Percentiles rank a stretch among this genome's conserved stretches.
Conservation (phyloP, 2,888 invertebrate genomes). For the Drosophila tripunctata region DNA sequence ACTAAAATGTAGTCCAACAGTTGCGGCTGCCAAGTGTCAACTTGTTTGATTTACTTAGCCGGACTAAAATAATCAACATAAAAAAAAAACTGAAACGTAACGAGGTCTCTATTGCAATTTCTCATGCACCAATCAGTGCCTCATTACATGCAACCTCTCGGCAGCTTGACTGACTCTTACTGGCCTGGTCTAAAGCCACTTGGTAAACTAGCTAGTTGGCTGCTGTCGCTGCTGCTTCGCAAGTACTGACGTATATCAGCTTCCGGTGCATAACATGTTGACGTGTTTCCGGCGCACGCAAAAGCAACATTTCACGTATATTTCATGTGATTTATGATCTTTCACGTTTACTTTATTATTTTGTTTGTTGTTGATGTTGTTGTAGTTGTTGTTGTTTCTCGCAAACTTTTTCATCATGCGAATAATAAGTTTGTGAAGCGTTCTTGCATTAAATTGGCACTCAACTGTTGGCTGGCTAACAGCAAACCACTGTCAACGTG, state of each 20-base stretch:
- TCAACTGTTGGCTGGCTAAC: conserved; percentile 20
- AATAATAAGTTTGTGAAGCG: conserved; percentile 48
- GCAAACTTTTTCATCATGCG: conserved; percentile 18
- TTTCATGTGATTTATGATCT: conserved; percentile 65
- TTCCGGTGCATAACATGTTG: conserved; percentile 74
- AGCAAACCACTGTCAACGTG: conserved; percentile 38
- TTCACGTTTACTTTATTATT: conserved; percentile 25
- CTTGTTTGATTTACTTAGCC: conserved; percentile 74
- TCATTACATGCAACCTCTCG: conserved; percentile 68
- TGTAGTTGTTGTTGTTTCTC: background rate
- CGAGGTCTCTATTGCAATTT: conserved; percentile 61
- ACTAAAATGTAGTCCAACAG: conserved; percentile 48
- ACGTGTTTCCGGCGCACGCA: conserved; percentile 68
- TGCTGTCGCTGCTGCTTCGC: conserved; percentile 34
- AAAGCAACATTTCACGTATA: conserved; percentile 51
- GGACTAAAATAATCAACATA: conserved; percentile 60
- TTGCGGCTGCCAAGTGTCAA: conserved; percentile 64
- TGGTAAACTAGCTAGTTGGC: conserved; percentile 2
- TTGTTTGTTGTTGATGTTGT: conserved; percentile 2
- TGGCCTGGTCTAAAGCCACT: conserved; percentile 9
- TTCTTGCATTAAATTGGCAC: conserved; percentile 65
- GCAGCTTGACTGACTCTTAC: conserved; percentile 15
- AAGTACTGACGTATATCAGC: conserved; percentile 55
- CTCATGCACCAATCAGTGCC: conserved; percentile 77
- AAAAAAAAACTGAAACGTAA: conserved; percentile 13